phyloP scores from a whole-genome alignment of 2,888 invertebrate genomes.

The Gerosis bhagava region DNA sequence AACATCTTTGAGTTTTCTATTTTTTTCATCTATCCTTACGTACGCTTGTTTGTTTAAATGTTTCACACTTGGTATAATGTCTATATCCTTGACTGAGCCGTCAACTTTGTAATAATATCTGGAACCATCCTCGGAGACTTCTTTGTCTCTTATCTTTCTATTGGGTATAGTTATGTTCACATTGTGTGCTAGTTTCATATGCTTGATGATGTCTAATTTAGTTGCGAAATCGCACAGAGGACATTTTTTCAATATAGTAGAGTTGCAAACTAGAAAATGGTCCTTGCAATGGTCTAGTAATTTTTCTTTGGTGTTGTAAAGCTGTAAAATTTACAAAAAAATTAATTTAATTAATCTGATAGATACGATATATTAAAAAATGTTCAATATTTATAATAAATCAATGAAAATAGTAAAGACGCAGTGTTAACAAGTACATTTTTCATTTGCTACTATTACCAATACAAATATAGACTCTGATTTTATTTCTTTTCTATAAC shows the following conservation, averaged over 20 bases:
- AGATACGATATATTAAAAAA: too few relatives aligned
- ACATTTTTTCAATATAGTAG: conserved; percentile 56
- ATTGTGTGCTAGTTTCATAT: conserved; percentile 46
- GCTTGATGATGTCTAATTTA: conserved; percentile 39
- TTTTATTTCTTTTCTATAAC: too few relatives aligned
- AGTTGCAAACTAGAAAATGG: conserved; percentile 61
- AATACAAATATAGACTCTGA: too few relatives aligned
- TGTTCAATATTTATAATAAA: too few relatives aligned
- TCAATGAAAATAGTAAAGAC: too few relatives aligned
- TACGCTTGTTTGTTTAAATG: conserved; percentile 54
- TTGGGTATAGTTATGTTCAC: conserved; percentile 37
- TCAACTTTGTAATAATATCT: conserved; percentile 50
- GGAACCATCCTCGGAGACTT: conserved; percentile 32
- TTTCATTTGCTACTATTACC: too few relatives aligned
- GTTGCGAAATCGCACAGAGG: conserved; percentile 58
- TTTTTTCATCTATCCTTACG: conserved; percentile 50
- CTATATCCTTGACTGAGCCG: conserved; percentile 40
- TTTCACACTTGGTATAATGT: conserved; percentile 62
- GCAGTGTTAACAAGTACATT: too few relatives aligned
- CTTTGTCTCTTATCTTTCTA: conserved; percentile 26
- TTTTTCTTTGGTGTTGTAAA: conserved; percentile 55
- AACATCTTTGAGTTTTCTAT: conserved; percentile 42
- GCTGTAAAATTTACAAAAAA: conserved; percentile 44
- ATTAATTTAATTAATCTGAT: too few relatives aligned
- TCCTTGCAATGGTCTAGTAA: conserved; percentile 54